Conservation (phyloP, 2,888 invertebrate species). For the Leptinotarsa haldemani region DNA sequence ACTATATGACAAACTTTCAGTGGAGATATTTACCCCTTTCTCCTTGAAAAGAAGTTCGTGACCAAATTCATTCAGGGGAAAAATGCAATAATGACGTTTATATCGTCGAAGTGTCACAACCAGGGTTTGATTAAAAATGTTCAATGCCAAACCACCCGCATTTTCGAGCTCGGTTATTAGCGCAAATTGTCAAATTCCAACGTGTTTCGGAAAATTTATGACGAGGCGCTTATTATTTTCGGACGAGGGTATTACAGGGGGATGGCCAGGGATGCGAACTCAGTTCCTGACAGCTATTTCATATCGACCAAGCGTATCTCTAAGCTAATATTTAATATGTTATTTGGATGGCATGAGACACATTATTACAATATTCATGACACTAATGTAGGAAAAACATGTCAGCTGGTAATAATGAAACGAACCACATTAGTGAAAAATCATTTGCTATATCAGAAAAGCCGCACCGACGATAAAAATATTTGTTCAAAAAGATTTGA, state of each 20-base stretch:
- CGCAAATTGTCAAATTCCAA: constrained; percentile 38
- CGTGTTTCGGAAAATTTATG: constrained; percentile 39
- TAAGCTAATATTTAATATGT: neutral
- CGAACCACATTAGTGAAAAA: too few relatives aligned
- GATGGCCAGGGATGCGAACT: neutral
- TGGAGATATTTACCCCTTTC: neutral
- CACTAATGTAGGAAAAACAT: neutral
- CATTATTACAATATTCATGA: neutral
- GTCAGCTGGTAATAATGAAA: neutral
- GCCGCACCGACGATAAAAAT: too few relatives aligned
- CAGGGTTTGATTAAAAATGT: constrained; percentile 35
- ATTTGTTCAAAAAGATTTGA: too few relatives aligned
- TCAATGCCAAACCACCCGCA: constrained; percentile 29
- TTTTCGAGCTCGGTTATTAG: constrained; percentile 31
- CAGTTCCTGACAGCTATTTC: constrained; percentile 2
- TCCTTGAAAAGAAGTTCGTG: neutral
- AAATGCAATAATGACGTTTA: constrained; percentile 25
- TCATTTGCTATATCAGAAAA: too few relatives aligned
- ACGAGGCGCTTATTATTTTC: constrained; percentile 37
- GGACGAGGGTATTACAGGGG: constrained; percentile 8
- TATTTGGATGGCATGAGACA: neutral
- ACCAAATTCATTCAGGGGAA: neutral
- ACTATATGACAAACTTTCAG: too few relatives aligned
- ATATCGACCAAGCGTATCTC: neutral
- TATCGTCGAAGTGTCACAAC: constrained; percentile 23